These are phyloP conservation scores for Hassar affinis DNA, from an alignment of 2,113 vertebrate species.

Conservation along the genomic window DNA sequence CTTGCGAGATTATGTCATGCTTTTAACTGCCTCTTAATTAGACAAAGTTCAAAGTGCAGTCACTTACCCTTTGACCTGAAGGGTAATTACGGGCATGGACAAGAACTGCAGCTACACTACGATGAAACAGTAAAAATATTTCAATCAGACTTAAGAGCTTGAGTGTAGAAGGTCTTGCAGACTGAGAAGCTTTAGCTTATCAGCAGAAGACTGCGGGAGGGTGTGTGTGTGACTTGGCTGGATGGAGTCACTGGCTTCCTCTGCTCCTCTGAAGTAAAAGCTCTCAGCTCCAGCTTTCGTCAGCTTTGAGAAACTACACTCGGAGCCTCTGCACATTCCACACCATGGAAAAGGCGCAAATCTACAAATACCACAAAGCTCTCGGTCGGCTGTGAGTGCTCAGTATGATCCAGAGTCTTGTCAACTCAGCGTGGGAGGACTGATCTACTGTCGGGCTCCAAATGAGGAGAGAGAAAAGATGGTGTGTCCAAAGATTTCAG, in stretches of 20 bases:
- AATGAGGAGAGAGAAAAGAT: slow-evolving; percentile 19
- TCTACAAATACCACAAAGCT: slow-evolving; percentile 27
- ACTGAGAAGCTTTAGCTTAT: slow-evolving; percentile 53
- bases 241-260: slow-evolving; percentile 21
- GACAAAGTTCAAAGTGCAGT: slow-evolving; percentile 25
- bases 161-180: slow-evolving; percentile 57
- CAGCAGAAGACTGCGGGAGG: not conserved
- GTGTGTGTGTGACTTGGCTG: slow-evolving; percentile 11
- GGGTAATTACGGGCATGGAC: slow-evolving; percentile 52
- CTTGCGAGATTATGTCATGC: slow-evolving; percentile 13
- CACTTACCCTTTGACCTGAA: slow-evolving; percentile 56
- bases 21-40: slow-evolving; percentile 2
- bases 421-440: slow-evolving; percentile 4
- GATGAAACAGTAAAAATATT: slow-evolving; percentile 32
- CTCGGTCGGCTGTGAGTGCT: slow-evolving; percentile 16
- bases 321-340: slow-evolving; percentile 41
- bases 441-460: not conserved
- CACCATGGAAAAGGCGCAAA: slow-evolving; percentile 27
- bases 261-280: slow-evolving; percentile 3
- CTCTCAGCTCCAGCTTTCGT: slow-evolving; percentile 28
- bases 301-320: slow-evolving; percentile 27
- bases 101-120: slow-evolving; percentile 1
- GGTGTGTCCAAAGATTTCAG: slow-evolving; percentile 11
- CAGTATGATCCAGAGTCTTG: slow-evolving; percentile 8
- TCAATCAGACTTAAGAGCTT: slow-evolving; percentile 53